These are phyloP conservation scores for Emydura subglobosa DNA, from an alignment of 2,113 vertebrate genomes.

Conservation along the genomic window DNA sequence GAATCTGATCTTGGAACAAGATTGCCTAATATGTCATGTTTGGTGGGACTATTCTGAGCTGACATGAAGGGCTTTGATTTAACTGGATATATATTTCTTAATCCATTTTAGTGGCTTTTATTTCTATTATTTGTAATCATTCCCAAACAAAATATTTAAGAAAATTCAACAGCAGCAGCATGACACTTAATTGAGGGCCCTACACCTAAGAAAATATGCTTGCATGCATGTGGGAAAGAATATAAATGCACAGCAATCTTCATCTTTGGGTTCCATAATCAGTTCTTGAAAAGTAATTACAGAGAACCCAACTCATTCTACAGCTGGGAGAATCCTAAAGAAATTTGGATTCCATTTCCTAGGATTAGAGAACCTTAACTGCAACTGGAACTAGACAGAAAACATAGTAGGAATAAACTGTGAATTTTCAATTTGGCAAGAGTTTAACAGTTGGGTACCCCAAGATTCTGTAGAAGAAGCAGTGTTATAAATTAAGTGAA, in stretches of 20 bases:
- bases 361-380: background rate
- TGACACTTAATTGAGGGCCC: background rate
- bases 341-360: background rate
- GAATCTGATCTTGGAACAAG: background rate
- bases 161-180: background rate
- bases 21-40: background rate
- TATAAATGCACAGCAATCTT: background rate
- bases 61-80: background rate
- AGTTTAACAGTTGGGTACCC: background rate
- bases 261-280: background rate
- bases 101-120: background rate
- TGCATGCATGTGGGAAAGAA: background rate
- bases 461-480: background rate
- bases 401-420: background rate
- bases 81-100: background rate
- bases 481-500: background rate
- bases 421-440: background rate
- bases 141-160: background rate
- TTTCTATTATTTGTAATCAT: background rate
- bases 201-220: background rate
- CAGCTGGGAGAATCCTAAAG: background rate
- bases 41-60: background rate
- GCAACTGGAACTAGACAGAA: accelerated
- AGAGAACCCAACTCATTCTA: background rate
- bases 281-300: background rate